These are phyloP conservation scores for Macropis europaea DNA, from an alignment of 2,888 invertebrate genomes.

Conservation along the genomic window DNA sequence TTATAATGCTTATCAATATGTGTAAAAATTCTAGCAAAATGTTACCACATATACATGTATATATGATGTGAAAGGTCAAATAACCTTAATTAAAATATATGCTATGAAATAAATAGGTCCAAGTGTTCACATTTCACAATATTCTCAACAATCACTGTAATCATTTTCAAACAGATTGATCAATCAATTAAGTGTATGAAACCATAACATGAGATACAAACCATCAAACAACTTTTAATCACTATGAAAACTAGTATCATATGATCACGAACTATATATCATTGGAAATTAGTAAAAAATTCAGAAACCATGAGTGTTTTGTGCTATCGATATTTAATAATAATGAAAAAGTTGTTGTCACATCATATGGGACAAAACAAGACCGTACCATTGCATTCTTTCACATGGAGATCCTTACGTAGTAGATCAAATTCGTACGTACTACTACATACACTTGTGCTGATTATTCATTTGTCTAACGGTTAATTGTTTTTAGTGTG, in stretches of 20 bases:
- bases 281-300: slow-evolving; percentile 2
- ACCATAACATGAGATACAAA: too few relatives aligned
- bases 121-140: too few relatives aligned
- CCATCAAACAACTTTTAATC: too few relatives aligned
- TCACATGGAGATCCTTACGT: slow-evolving; percentile 1
- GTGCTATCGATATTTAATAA: slow-evolving; percentile 11
- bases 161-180: too few relatives aligned
- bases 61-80: slow-evolving; percentile 10
- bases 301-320: slow-evolving; percentile 11
- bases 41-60: not conserved
- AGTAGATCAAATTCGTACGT: slow-evolving; percentile 32
- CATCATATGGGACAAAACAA: slow-evolving; percentile 17
- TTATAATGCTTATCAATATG: too few relatives aligned
- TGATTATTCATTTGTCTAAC: not conserved
- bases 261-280: not conserved
- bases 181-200: too few relatives aligned
- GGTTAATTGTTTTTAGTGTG: slow-evolving; percentile 48
- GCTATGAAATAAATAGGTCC: not conserved
- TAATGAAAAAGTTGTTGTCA: slow-evolving; percentile 14
- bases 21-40: not conserved
- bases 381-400: not conserved
- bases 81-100: not conserved
- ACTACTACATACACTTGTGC: not conserved
- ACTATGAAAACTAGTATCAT: not conserved
- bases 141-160: too few relatives aligned